Percentiles rank a stretch among this genome's conserved stretches.
Evolutionary conservation across 1,140 invertebrate species (phyloP).

Genomic region (Metopolophium dirhodum): DNA sequence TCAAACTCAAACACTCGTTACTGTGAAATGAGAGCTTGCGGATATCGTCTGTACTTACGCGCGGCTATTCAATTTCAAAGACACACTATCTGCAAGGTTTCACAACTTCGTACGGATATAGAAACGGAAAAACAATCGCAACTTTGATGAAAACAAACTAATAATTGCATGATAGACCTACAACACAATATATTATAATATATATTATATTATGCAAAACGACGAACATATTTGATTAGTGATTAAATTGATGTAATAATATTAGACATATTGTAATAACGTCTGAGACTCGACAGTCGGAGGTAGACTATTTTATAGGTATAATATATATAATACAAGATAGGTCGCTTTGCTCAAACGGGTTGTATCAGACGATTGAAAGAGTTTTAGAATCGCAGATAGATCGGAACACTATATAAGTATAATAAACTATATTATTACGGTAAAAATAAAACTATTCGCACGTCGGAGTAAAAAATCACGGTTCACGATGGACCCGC

Average conservation of each 20-base stretch:
- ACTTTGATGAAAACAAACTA: background rate
- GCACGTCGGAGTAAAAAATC: background rate
- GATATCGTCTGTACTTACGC: background rate
- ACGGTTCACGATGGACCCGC: background rate
- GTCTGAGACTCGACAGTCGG: background rate
- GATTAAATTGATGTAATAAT: background rate
- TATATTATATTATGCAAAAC: background rate
- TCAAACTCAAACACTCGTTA: background rate
- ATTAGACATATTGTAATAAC: background rate
- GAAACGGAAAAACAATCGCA: background rate
- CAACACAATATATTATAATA: background rate
- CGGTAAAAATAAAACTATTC: slow-evolving; percentile 7
- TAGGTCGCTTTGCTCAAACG: background rate
- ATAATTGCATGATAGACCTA: background rate
- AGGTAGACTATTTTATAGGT: background rate
- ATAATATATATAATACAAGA: background rate
- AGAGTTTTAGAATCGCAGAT: background rate
- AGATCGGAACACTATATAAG: background rate
- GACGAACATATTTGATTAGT: background rate
- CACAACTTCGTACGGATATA: background rate
- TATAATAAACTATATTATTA: background rate
- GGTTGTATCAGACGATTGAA: background rate
- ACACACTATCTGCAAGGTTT: background rate
- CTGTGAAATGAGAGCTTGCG: background rate
- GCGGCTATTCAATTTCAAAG: background rate